A percentile compares a stretch with the other conserved stretches of the same genome.
Evolutionary conservation across 64 coral and sea anemone genomes (phyloP).

Genomic region (Catalaphyllia jardinei): DNA sequence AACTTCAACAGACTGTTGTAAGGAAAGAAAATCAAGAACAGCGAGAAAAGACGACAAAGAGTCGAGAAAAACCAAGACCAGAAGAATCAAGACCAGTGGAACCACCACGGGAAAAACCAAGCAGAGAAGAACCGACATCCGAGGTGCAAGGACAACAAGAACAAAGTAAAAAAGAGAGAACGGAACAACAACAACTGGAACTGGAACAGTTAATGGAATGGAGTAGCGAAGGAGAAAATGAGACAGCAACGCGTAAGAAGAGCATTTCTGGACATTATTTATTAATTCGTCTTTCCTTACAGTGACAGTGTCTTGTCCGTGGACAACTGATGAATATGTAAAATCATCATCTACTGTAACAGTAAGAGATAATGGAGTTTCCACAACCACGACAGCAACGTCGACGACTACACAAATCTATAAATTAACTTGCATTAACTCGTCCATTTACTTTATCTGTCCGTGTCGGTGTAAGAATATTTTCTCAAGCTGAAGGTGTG

Average conservation of each 20-base stretch:
- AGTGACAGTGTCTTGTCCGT: too few relatives aligned
- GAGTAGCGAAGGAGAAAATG: slow-evolving; percentile 46
- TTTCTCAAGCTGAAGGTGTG: too few relatives aligned
- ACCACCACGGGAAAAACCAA: background rate
- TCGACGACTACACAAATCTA: too few relatives aligned
- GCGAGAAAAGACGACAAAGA: background rate
- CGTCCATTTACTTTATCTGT: too few relatives aligned
- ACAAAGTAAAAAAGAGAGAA: background rate
- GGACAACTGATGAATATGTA: too few relatives aligned
- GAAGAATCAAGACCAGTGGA: background rate
- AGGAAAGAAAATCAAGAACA: background rate
- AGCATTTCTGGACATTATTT: background rate
- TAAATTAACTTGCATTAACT: too few relatives aligned
- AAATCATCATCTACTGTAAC: too few relatives aligned
- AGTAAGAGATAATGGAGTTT: too few relatives aligned
- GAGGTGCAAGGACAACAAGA: background rate
- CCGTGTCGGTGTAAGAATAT: too few relatives aligned
- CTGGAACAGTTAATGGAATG: slow-evolving; percentile 38
- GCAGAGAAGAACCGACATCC: background rate
- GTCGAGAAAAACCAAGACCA: background rate
- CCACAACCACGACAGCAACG: too few relatives aligned
- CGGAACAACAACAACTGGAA: background rate
- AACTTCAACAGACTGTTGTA: background rate
- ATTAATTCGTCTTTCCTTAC: too few relatives aligned
- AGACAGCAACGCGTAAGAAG: slow-evolving; percentile 10